Conservation (phyloP, 2,888 invertebrate species). For the Agrochola macilenta region DNA sequence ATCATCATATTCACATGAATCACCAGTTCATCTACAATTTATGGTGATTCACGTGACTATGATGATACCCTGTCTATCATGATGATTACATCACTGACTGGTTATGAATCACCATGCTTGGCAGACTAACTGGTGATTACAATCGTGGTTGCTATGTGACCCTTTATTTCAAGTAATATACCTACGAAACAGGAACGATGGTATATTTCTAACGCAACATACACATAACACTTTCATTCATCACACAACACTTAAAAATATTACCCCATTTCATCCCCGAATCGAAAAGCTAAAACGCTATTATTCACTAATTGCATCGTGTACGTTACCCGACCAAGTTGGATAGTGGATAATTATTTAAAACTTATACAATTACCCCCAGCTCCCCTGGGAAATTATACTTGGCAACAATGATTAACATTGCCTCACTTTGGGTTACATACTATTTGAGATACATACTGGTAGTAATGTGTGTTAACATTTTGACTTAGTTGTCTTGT, state of each 20-base stretch:
- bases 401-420: slow-evolving; percentile 60
- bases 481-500: slow-evolving; percentile 6
- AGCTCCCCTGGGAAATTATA: slow-evolving; percentile 71
- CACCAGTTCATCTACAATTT: no score
- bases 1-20: background rate
- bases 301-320: slow-evolving; percentile 54
- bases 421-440: slow-evolving; percentile 29
- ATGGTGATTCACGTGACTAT: no score
- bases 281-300: slow-evolving; percentile 32
- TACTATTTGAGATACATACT: slow-evolving; percentile 21
- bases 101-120: background rate
- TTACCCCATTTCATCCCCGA: slow-evolving; percentile 10
- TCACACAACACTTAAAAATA: slow-evolving; percentile 22
- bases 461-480: background rate
- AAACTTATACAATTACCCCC: slow-evolving; percentile 69
- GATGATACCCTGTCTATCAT: no score
- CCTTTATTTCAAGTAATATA: no score
- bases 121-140: background rate
- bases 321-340: slow-evolving; percentile 35
- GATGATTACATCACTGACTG: no score
- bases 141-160: no score
- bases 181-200: no score
- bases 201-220: background rate
- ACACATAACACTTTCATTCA: background rate
- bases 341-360: slow-evolving; percentile 70